Base-by-base conservation (phyloP, 2,113 vertebrate species). In the Datnioides undecimradiatus region DNA sequence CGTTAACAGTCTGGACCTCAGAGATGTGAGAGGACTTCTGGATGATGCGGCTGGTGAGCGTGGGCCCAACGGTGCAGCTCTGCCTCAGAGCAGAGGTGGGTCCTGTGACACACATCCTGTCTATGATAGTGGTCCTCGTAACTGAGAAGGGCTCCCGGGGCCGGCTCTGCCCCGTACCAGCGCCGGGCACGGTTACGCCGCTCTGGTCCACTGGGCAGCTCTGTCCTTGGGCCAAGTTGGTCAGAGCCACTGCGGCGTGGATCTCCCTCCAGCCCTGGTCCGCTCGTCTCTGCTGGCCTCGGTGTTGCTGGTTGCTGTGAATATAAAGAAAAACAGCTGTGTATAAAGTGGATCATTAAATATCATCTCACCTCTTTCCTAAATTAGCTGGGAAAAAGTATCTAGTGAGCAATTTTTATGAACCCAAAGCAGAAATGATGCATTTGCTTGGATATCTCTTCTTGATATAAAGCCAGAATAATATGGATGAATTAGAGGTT, bases 21-120 rank as follows among this genome's bases (percentile, higher is more conserved):
- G 97, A 96, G 95, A 99, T 99, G 86, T 99, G 98, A 45, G 97
- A 99, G 2, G 98, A 99, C 92, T 97, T 99, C 94, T 99, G 98
- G 91, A 99, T 99, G 95, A 99, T 99, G 90, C 97, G 97, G 94
- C 96, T 99, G 87, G 93, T 91, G 52, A 90, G 88, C 34, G 87
- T 14, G 58, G 89, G 73, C 55, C 74, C 58, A 0, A 36, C 6
- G 64, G 77, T 55, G 87, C 85, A 73, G 88, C 86, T 72, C 78
- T 63, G 89, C 69, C 64, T 75, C 57, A 73, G 69, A 33, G 70
- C 77, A 9, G 48, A 21, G 41, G 48, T 4, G 25, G 85, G 25
- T 19, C 57, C 80, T 0, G 64, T 29, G n/a, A 52, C 54, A 48
- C 70, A 65, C 59, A 46, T 72, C 75, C 59, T 59, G 74, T 79